These are phyloP conservation scores for Andrena trimmerana DNA, from an alignment of 2,888 invertebrate species.

Conservation along the genomic window DNA sequence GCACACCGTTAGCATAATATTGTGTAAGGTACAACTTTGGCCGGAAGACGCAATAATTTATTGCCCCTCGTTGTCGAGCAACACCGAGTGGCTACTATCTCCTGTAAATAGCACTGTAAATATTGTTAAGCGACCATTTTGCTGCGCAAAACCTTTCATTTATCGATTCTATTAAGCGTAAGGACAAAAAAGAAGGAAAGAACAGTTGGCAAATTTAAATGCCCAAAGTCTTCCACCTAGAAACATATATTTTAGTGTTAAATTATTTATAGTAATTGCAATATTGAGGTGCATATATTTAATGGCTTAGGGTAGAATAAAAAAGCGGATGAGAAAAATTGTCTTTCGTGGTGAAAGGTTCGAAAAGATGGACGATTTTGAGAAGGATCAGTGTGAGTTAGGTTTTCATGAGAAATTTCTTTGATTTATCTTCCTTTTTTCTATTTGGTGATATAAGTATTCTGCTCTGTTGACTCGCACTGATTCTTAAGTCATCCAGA, in stretches of 20 bases:
- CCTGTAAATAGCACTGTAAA: slow-evolving; percentile 48
- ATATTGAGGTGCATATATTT: background rate
- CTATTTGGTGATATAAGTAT: background rate
- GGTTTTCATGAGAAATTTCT: background rate
- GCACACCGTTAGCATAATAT: background rate
- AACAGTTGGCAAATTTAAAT: background rate
- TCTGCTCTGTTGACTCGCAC: background rate
- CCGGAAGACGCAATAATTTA: slow-evolving; percentile 79
- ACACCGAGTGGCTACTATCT: background rate
- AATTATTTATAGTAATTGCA: background rate
- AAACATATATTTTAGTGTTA: no score
- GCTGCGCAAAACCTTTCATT: background rate
- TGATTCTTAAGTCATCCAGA: background rate
- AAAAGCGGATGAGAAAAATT: slow-evolving; percentile 1
- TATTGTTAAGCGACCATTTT: slow-evolving; percentile 24
- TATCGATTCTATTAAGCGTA: background rate
- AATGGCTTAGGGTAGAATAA: background rate
- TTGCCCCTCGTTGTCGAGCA: slow-evolving; percentile 43
- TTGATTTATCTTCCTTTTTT: background rate
- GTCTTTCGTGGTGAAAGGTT: background rate
- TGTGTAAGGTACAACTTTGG: slow-evolving; percentile 41
- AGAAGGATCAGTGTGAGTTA: background rate
- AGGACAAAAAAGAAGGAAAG: no score
- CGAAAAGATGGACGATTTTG: slow-evolving; percentile 2
- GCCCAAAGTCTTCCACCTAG: no score